phyloP scores from a whole-genome alignment of 2,797 vertebrate genomes.

The Myotis vivesi region DNA sequence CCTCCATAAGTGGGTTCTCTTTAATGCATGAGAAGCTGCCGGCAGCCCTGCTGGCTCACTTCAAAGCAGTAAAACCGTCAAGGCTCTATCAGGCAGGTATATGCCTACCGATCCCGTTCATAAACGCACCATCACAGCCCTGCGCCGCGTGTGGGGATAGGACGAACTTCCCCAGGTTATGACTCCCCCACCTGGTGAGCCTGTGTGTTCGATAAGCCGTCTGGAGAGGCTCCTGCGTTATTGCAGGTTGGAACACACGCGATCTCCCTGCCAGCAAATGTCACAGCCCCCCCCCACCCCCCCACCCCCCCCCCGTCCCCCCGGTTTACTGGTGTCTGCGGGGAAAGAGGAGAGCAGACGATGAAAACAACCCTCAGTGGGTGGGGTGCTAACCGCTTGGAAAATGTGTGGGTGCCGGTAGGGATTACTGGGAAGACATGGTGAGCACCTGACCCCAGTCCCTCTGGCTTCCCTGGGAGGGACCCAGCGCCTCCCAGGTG shows the following conservation, averaged over 20 bases:
- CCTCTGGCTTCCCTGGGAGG: background rate
- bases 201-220: background rate
- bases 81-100: background rate
- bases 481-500: background rate
- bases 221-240: background rate
- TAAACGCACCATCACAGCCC: background rate
- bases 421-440: background rate
- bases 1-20: background rate
- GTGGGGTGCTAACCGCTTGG: background rate
- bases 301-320: background rate
- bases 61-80: background rate
- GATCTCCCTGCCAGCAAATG: background rate
- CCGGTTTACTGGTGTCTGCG: conserved; percentile 12
- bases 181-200: background rate
- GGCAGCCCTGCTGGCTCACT: background rate
- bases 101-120: background rate
- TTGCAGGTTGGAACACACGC: background rate
- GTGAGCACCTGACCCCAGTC: background rate
- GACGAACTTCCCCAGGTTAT: background rate
- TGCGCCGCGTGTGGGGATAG: rapidly evolving
- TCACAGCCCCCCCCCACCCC: background rate
- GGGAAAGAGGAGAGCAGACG: background rate
- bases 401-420: rapidly evolving
- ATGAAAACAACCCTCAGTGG: background rate
- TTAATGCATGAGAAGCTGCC: background rate